Evolutionary conservation across 2,113 vertebrate genomes (phyloP).

Genomic region (Charadrius vociferus): DNA sequence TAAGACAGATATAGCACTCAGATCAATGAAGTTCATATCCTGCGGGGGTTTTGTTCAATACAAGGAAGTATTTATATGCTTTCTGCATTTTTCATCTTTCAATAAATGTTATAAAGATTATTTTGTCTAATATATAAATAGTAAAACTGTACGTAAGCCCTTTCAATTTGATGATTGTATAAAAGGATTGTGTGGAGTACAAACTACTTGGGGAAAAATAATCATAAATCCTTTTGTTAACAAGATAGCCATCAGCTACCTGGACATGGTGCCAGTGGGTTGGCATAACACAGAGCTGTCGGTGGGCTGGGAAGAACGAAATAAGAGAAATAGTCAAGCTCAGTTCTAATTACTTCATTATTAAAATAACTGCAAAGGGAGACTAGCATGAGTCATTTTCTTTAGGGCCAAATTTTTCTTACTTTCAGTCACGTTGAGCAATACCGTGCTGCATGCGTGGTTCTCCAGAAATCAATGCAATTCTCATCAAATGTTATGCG

Average conservation of each 20-base stretch:
- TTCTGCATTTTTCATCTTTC: neutral
- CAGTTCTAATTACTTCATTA: neutral
- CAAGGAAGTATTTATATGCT: neutral
- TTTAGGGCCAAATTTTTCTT: conserved; percentile 43
- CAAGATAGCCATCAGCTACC: neutral
- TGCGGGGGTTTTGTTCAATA: neutral
- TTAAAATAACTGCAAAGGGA: conserved; percentile 34
- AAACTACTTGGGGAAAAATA: neutral
- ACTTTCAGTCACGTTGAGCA: conserved; percentile 12
- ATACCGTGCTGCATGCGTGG: neutral
- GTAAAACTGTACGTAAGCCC: neutral
- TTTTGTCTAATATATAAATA: neutral
- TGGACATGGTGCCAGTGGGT: neutral
- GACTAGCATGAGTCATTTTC: conserved; percentile 36
- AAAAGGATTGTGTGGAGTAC: neutral
- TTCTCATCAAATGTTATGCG: neutral
- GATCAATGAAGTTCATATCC: neutral
- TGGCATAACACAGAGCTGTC: neutral
- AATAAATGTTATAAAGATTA: neutral
- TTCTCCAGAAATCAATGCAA: neutral
- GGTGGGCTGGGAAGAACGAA: neutral
- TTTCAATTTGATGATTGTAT: neutral
- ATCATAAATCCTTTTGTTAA: neutral
- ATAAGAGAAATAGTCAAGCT: neutral
- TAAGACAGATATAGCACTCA: neutral